Percentiles rank a stretch among this genome's conserved stretches.
These are phyloP conservation scores for Lordiphosa andalusiaca DNA, from an alignment of 2,888 invertebrate genomes.

Conservation along the genomic window DNA sequence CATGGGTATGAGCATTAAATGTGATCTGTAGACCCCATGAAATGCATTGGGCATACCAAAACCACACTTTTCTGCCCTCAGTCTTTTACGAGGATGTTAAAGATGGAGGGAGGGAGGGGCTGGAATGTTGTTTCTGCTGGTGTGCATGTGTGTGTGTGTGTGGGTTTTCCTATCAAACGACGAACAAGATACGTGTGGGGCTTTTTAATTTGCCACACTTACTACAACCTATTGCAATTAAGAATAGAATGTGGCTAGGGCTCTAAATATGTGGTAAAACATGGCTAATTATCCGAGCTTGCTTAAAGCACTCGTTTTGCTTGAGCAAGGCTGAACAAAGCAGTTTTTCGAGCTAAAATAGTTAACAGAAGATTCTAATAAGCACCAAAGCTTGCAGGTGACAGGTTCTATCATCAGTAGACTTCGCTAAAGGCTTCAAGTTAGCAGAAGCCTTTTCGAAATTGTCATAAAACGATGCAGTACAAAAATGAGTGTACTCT, in stretches of 20 bases:
- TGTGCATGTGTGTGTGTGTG: slow-evolving; percentile 1
- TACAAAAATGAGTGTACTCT: too few relatives aligned
- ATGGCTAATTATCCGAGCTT: slow-evolving; percentile 32
- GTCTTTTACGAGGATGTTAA: slow-evolving; percentile 58
- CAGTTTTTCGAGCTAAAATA: too few relatives aligned
- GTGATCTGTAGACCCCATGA: slow-evolving; percentile 26
- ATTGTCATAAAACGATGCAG: too few relatives aligned
- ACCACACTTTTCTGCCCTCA: slow-evolving; percentile 35
- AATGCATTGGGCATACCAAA: slow-evolving; percentile 57
- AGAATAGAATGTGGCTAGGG: background rate
- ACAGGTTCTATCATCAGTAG: too few relatives aligned
- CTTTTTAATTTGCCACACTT: slow-evolving; percentile 51
- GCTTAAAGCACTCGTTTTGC: slow-evolving; percentile 7
- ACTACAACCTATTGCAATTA: slow-evolving; percentile 6
- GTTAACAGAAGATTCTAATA: too few relatives aligned
- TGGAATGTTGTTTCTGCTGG: slow-evolving; percentile 14
- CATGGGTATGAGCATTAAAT: slow-evolving; percentile 44
- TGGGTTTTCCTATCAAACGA: slow-evolving; percentile 43
- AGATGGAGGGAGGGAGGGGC: slow-evolving; percentile 10
- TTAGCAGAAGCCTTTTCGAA: too few relatives aligned
- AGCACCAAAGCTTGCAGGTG: too few relatives aligned
- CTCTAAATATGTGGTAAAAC: slow-evolving; percentile 19
- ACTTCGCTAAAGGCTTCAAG: too few relatives aligned
- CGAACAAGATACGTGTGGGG: slow-evolving; percentile 55
- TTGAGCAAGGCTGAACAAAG: too few relatives aligned